Base-by-base conservation (phyloP, 1,140 invertebrate species). In the Cherax quadricarinatus region DNA sequence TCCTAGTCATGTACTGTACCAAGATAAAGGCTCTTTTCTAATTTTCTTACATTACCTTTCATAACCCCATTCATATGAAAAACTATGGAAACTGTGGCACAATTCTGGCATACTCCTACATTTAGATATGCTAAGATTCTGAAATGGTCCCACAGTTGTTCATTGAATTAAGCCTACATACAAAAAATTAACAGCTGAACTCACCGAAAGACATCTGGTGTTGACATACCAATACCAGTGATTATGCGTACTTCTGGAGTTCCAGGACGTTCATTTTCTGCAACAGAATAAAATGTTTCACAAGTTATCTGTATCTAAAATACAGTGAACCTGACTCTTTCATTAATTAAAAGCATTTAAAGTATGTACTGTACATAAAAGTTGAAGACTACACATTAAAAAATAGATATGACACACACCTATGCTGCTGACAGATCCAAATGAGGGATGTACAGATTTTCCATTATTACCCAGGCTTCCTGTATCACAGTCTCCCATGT, bases 261-360 rank as follows among this genome's bases (percentile, higher is more conserved):
- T 24, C 70, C 70, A 30, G 70, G 70, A 75, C 70, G 70, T 30
- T 75, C 70, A 75, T 30, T 75, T 75, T 75, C 70, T 75, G 70
- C 70, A 75, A 30, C 7, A 75, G 1, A 30, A 9, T 75, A 75
- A 30, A 30, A 75, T 30, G 21, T 41, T 41, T 41, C 30, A 41
- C 30, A 41, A 41, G 30, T 41, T 41, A 41, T 41, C 30, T 41
- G 30, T 41, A 41, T 41, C 30, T 41, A 41, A 41, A 41, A 41
- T 41, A 41, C 30, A 41, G 30, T 41, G 30, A 41, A 41, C 30
- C 30, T 41, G 30, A 41, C 30, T 41, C 30, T 41, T 41, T 41
- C 30, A 41, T 41, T 41, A 41, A 41, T 41, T 41, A 41, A 41
- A 41, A 2, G 30, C 30, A 41, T 41, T 41, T 41, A 57, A 57